These are phyloP conservation scores for Chaetophractus vellerosus DNA, from an alignment of 2,797 vertebrate genomes.

Conservation along the genomic window DNA sequence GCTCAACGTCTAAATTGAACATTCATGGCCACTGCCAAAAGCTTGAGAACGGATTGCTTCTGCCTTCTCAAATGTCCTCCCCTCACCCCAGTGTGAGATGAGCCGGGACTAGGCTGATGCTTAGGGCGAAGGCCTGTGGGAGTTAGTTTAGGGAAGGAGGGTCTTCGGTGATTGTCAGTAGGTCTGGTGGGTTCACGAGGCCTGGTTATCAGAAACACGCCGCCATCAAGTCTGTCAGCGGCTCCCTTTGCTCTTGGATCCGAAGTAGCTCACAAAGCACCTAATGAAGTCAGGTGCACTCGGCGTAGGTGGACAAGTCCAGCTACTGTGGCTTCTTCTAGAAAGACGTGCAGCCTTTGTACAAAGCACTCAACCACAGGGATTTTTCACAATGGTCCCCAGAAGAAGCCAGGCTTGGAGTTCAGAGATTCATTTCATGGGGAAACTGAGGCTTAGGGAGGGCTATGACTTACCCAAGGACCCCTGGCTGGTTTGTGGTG, in stretches of 20 bases:
- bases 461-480: not conserved
- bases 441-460: slow-evolving; percentile 73
- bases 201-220: not conserved
- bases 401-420: not conserved
- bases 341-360: not conserved
- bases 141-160: not conserved
- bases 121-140: not conserved
- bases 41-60: not conserved
- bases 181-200: not conserved
- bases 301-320: not conserved
- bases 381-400: not conserved
- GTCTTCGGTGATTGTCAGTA: not conserved
- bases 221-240: rapidly evolving
- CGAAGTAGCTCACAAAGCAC: not conserved
- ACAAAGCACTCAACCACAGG: not conserved
- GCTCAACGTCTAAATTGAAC: not conserved
- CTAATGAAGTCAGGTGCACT: not conserved
- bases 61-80: slow-evolving; percentile 1
- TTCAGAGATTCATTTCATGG: not conserved
- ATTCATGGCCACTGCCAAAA: rapidly evolving
- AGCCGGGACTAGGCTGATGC: not conserved
- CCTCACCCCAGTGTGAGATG: not conserved
- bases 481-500: not conserved
- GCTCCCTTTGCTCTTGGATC: not conserved
- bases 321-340: not conserved